Evolutionary conservation across 1,140 invertebrate genomes (phyloP), one percentile per base, ranked within the genome.

Genomic region (Drosophila elegans): DNA sequence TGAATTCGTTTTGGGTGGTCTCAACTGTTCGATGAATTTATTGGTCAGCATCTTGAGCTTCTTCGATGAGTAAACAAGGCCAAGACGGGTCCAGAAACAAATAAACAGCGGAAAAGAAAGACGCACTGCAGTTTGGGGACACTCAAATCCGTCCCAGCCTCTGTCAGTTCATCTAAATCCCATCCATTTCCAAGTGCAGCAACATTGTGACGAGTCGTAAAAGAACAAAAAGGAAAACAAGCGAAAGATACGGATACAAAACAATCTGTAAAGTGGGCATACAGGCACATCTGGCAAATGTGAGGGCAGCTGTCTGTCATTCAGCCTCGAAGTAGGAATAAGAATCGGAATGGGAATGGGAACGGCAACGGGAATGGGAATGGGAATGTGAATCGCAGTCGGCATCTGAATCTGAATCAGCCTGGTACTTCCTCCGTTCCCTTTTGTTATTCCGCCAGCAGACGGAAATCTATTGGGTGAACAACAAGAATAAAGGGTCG

Each of bases 201-300:
- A 25, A 46, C 63, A 48, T 66, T 63, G 34, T 53, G 48, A 67
- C 27, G 45, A 44, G 48, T 44, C 39, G 27, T 44, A 56, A 44
- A 44, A 29, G 54, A 42, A 25, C 9, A 29, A 42, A 7, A 29
- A 56, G 29, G 25, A 12, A 34, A 48, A 68, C 76, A 78, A 57
- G 44, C 62, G 21, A 62, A 45, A 76, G 59, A 57, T 27, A 38
- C 36, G 56, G 78, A 84, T 80, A 80, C 76, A 84, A 80, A 83
- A 62, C 72, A 72, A 83, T 83, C 76, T 80, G 72, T 49, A 69
- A 62, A 61, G 57, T 62, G 71, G 66, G 61, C 71, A 62, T 2
- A n/a, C 34, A 64, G n/a, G n/a, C n/a, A n/a, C 74, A 86, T 86
- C 78, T 86, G 82, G 74, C 64, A 86, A 88, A 86, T 86, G 83